Evolutionary conservation across 1,140 invertebrate genomes (phyloP).

Genomic region (Cheumatopsyche charites): DNA sequence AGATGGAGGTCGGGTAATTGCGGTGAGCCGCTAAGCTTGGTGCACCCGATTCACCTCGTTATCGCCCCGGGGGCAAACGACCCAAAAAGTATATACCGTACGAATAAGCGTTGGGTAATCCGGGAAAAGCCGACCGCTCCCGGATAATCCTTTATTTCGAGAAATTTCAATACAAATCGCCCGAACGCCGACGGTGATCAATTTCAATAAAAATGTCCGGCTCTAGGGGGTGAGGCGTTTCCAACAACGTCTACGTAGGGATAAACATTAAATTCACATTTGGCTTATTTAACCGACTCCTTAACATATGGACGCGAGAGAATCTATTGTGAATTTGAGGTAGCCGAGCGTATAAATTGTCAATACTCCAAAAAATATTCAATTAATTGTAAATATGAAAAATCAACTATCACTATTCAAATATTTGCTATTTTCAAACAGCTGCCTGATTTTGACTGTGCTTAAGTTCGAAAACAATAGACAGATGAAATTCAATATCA

Average conservation of each 20-base stretch:
- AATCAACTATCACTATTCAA: no score
- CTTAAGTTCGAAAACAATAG: no score
- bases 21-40: constrained; percentile 15
- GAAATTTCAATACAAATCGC: constrained; percentile 34
- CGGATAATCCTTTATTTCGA: constrained; percentile 26
- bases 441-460: no score
- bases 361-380: no score
- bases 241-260: background rate
- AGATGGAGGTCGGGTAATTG: constrained; percentile 1
- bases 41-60: constrained; percentile 20
- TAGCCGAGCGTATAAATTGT: no score
- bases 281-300: constrained; percentile 28
- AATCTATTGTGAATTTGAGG: no score
- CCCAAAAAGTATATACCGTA: constrained; percentile 15
- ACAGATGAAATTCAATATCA: no score
- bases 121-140: constrained; percentile 10
- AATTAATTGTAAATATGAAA: no score
- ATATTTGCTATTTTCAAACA: no score
- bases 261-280: constrained; percentile 44
- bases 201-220: constrained; percentile 45
- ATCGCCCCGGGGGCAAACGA: constrained; percentile 3
- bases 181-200: constrained; percentile 31
- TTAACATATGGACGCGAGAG: background rate
- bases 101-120: constrained; percentile 5
- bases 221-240: constrained; percentile 12